phyloP scores from a whole-genome alignment of 2,797 vertebrate genomes.

The Novumbra hubbsi region DNA sequence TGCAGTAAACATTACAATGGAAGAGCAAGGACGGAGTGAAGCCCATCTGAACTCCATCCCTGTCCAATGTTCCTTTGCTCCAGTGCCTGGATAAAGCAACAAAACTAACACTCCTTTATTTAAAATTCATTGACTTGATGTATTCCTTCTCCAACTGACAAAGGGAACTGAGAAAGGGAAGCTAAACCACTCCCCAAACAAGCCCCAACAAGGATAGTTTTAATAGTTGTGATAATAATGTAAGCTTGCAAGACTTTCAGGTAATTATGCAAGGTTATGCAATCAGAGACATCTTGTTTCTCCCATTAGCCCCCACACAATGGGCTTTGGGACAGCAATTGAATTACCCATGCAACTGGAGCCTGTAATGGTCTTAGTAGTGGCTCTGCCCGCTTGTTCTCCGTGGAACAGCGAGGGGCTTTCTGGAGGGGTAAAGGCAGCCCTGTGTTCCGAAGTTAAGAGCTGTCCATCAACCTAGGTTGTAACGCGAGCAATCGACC shows the following conservation, averaged over 20 bases:
- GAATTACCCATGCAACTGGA: not conserved
- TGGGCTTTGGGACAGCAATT: not conserved
- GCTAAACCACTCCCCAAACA: too few relatives aligned
- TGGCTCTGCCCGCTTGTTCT: not conserved
- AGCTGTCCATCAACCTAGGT: slow-evolving; percentile 9
- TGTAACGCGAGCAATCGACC: slow-evolving; percentile 22
- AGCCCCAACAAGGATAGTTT: too few relatives aligned
- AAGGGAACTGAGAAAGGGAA: too few relatives aligned
- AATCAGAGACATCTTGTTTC: not conserved
- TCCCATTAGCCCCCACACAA: not conserved
- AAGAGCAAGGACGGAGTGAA: not conserved
- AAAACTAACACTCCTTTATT: too few relatives aligned
- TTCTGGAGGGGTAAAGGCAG: not conserved
- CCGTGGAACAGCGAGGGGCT: not conserved
- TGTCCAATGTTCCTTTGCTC: not conserved
- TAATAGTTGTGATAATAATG: too few relatives aligned
- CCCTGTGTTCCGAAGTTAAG: not conserved
- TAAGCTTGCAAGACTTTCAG: too few relatives aligned
- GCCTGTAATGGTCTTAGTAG: not conserved
- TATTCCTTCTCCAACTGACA: too few relatives aligned
- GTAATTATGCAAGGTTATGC: too few relatives aligned
- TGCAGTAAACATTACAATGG: not conserved
- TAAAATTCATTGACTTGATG: too few relatives aligned
- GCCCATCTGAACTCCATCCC: not conserved
- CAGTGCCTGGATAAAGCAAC: not conserved